Conservation (phyloP, 2,888 invertebrate species). For the Nymphalis polychloros region DNA sequence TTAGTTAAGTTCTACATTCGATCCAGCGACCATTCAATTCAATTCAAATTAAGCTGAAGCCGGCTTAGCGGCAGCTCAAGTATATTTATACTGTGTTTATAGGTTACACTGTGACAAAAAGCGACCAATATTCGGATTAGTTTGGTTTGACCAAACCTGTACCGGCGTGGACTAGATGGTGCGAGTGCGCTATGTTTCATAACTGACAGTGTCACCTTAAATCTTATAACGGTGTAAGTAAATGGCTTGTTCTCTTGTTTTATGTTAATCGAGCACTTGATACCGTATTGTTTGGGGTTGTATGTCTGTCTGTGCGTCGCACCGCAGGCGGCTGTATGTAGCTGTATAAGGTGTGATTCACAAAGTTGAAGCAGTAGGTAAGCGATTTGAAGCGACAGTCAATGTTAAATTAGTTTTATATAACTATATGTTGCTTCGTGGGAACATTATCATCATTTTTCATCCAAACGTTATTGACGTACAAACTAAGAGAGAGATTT, state of each 20-base stretch:
- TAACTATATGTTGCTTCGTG: too few species aligned
- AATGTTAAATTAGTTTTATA: neutral
- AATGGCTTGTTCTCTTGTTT: constrained; percentile 2
- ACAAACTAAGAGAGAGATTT: too few species aligned
- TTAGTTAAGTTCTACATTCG: too few species aligned
- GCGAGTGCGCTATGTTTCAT: neutral
- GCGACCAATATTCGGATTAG: too few species aligned
- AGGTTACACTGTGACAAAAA: too few species aligned
- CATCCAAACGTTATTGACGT: neutral
- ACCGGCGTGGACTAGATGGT: too few species aligned
- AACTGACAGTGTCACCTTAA: neutral
- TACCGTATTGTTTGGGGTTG: constrained; percentile 6
- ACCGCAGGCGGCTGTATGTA: constrained; percentile 2
- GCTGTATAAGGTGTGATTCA: neutral
- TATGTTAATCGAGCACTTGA: constrained; percentile 11
- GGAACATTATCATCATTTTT: too few species aligned
- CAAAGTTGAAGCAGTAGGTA: neutral
- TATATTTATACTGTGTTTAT: too few species aligned
- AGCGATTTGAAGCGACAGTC: neutral
- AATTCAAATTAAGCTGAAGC: too few species aligned
- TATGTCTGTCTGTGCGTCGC: constrained; percentile 1
- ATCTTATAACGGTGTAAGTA: constrained; percentile 1
- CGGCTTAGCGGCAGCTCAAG: too few species aligned
- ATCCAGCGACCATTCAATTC: too few species aligned
- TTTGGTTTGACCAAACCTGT: too few species aligned